Base-by-base conservation (phyloP, 2,888 invertebrate genomes). In the Agriopis aurantiaria region DNA sequence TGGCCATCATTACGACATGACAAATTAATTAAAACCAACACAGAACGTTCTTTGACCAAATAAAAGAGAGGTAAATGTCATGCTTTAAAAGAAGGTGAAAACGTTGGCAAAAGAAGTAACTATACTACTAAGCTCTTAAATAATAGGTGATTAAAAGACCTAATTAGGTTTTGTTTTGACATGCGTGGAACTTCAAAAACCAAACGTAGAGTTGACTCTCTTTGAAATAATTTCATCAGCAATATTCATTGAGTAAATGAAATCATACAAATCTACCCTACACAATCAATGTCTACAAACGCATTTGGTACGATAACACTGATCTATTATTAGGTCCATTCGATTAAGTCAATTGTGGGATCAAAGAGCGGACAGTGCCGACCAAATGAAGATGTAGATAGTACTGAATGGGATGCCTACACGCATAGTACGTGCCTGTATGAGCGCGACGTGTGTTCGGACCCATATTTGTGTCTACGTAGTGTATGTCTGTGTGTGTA, bases 331-430 rank as follows among this genome's bases (percentile, higher is more conserved):
- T 81, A 82, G 85, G 83, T 81, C 80, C 80, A 90, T 89, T 88
- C 84, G 85, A 91, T 91, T 91, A 88, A 85, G 82, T 86, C 89
- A 88, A 91, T 91, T 89, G 88, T 72, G 72, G 72, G 83, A 83
- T 85, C 84, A 85, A 84, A 85, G 85, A 82, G 82, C 83, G 75
- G 74, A 75, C 69, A 69, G 56, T 56, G 65, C 40, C 66, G 68
- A 48, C 67, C 68, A 67, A 72, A 74, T 75, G 73, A 69, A 77
- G 85, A 84, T 85, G 75, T 77, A 67, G 81, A 82, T 80, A 82
- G 77, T 69, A 63, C 59, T 81, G 80, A 85, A 84, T 85, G 80
- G 78, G 82, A 85, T 85, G 76, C 81, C 79, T 82, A 73, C 86
- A 84, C 83, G 83, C 81, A 79, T 78, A 75, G 79, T 82, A 79